Conservation (phyloP, 2,113 vertebrate species). For the Typhlomys cinereus region DNA sequence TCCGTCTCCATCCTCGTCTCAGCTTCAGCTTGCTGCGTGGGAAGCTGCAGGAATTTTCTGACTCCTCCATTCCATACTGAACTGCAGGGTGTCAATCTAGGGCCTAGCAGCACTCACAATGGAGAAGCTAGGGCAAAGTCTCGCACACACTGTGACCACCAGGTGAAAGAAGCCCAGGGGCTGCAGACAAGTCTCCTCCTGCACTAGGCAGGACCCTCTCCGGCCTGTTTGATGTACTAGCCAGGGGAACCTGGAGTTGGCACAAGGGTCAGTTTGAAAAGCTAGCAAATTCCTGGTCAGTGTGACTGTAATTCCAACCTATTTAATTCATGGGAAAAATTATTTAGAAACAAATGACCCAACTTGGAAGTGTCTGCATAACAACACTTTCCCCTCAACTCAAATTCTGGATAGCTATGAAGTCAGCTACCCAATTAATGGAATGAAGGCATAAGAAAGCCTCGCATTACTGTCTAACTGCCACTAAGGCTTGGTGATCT, state of each 20-base stretch:
- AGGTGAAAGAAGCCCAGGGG: neutral
- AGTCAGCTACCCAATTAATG: neutral
- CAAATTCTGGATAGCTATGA: neutral
- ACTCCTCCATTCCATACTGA: neutral
- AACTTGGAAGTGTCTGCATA: conserved; percentile 22
- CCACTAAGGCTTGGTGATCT: neutral
- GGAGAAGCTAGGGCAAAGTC: neutral
- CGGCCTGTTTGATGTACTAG: neutral
- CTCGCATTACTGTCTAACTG: neutral
- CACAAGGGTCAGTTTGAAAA: neutral
- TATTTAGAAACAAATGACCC: conserved; percentile 28
- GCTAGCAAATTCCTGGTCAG: neutral
- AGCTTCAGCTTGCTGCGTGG: neutral
- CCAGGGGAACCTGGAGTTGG: neutral
- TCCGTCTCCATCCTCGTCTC: neutral
- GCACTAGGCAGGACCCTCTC: neutral
- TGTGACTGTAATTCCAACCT: neutral
- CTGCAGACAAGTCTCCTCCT: neutral
- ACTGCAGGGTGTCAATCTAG: neutral
- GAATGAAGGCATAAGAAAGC: neutral
- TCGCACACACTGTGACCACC: neutral
- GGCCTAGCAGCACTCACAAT: neutral
- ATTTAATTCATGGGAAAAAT: neutral
- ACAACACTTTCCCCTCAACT: conserved; percentile 32
- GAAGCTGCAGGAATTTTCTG: conserved; percentile 19